phyloP scores from a whole-genome alignment of 2,113 vertebrate genomes.

The Neomonachus schauinslandi region DNA sequence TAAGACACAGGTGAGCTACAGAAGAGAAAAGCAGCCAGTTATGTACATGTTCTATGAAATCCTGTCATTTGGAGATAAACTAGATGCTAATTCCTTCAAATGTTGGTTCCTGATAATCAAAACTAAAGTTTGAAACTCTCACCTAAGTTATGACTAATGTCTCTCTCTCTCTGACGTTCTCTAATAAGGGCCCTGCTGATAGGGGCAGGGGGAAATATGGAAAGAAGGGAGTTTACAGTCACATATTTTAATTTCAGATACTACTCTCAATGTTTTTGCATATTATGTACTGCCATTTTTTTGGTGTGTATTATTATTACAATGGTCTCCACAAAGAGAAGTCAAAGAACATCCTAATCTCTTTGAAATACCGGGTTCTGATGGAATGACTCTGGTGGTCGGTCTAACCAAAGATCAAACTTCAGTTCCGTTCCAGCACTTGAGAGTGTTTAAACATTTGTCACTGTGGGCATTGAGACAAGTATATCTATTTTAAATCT shows the following conservation, averaged over 20 bases:
- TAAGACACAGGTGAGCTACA: too few species aligned
- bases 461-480: not conserved
- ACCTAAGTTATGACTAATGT: not conserved
- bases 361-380: not conserved
- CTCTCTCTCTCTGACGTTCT: not conserved
- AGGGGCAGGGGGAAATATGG: not conserved
- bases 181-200: not conserved
- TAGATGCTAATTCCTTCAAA: not conserved
- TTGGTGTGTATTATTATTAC: not conserved
- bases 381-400: too few species aligned
- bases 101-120: not conserved
- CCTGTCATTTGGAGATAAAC: not conserved
- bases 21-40: not conserved
- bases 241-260: not conserved
- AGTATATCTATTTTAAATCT: not conserved
- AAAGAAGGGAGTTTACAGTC: not conserved
- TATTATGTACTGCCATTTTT: not conserved
- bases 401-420: not conserved
- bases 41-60: not conserved
- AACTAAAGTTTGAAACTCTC: not conserved
- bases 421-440: not conserved
- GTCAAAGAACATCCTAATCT: not conserved
- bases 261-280: fast-evolving
- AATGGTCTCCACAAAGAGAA: not conserved
- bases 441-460: not conserved